These are phyloP conservation scores for Acheta domesticus DNA, from an alignment of 2,888 invertebrate species.

Conservation along the genomic window DNA sequence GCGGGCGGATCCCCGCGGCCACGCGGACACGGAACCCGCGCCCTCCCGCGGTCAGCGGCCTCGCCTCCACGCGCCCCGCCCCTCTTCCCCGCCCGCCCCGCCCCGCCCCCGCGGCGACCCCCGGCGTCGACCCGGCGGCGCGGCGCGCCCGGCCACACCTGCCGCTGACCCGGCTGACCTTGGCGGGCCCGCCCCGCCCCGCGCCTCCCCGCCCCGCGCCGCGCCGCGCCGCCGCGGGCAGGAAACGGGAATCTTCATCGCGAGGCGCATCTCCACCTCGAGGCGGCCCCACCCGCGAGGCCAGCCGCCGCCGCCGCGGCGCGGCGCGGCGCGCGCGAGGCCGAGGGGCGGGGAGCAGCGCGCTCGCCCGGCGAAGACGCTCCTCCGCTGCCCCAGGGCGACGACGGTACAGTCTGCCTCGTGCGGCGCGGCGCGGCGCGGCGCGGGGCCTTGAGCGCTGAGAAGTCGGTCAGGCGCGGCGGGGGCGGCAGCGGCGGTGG, in stretches of 20 bases:
- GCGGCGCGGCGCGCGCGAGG: not conserved
- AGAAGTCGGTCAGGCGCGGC: slow-evolving; percentile 1
- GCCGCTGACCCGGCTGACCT: slow-evolving; percentile 11
- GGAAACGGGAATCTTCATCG: slow-evolving; percentile 9
- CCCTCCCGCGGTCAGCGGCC: not conserved
- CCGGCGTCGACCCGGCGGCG: not conserved
- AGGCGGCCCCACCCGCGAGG: not conserved
- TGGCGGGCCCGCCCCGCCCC: not conserved
- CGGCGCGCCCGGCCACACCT: slow-evolving; percentile 7
- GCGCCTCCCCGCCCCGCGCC: not conserved
- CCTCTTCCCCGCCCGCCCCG: not conserved
- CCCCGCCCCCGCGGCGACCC: not conserved
- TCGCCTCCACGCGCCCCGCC: not conserved
- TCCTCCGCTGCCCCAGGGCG: not conserved
- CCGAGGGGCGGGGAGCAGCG: not conserved
- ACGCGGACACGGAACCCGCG: not conserved
- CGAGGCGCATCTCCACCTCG: slow-evolving; percentile 2
- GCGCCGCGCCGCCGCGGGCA: not conserved
- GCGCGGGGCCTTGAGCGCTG: not conserved
- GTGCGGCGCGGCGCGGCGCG: not conserved
- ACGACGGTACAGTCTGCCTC: not conserved
- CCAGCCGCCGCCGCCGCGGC: not conserved
- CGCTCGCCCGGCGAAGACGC: not conserved
- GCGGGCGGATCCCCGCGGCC: no score
- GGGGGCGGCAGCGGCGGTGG: not conserved